These are phyloP conservation scores for Mactra quadrangularis DNA, from an alignment of 1,140 invertebrate species.

Conservation along the genomic window DNA sequence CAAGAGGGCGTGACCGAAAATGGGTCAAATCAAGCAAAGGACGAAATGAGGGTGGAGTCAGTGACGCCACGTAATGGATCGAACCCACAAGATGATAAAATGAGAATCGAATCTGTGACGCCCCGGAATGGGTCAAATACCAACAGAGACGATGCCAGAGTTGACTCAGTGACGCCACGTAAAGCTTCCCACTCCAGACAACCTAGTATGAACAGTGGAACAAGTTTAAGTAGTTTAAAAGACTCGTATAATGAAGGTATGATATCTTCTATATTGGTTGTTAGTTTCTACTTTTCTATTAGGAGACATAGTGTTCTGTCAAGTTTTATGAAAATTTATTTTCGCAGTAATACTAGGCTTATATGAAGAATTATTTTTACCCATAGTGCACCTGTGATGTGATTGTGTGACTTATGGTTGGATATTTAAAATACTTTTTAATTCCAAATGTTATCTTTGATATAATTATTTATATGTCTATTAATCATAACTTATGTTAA, in stretches of 20 bases:
- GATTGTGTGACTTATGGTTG: no score
- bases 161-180: constrained; percentile 80
- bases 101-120: constrained; percentile 78
- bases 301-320: no score
- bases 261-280: constrained; percentile 60
- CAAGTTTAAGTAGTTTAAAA: constrained; percentile 35
- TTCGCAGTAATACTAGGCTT: constrained; percentile 77
- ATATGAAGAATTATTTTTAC: constrained; percentile 70
- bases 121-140: constrained; percentile 77
- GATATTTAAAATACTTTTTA: no score
- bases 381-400: constrained; percentile 34
- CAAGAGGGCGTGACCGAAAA: constrained; percentile 66
- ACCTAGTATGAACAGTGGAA: constrained; percentile 47
- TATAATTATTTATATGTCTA: no score
- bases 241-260: constrained; percentile 28
- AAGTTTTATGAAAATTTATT: no score
- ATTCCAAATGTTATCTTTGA: no score
- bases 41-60: constrained; percentile 72
- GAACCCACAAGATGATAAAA: constrained; percentile 66
- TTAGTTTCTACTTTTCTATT: constrained; percentile 82
- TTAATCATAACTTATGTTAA: no score
- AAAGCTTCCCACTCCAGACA: constrained; percentile 80
- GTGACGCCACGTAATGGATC: constrained; percentile 81
- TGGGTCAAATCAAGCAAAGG: constrained; percentile 73
- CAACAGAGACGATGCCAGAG: constrained; percentile 64